These are phyloP conservation scores for Heliocidaris tuberculata DNA, from an alignment of 35 echinoderm and acorn worm species.

Conservation along the genomic window DNA sequence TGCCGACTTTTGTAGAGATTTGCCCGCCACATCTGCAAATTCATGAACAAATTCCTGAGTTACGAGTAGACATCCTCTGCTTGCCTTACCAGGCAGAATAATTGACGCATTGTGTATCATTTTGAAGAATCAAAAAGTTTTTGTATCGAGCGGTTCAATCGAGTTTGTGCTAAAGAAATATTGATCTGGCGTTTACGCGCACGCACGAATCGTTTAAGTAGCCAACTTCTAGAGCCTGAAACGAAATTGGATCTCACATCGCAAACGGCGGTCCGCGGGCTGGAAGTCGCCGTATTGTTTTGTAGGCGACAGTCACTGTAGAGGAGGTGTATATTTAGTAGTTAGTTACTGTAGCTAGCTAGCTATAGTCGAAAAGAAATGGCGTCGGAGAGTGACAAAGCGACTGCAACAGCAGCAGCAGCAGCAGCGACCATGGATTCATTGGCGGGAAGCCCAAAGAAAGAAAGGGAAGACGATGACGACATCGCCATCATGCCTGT, in stretches of 20 bases:
- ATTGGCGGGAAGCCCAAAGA: conserved; percentile 28
- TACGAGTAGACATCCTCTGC: neutral
- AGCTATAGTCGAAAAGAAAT: neutral
- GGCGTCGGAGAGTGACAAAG: neutral
- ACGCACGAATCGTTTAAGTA: neutral
- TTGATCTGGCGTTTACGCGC: neutral
- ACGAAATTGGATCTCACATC: neutral
- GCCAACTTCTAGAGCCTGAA: neutral
- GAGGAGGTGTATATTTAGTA: neutral
- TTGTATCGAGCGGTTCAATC: neutral
- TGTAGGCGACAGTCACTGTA: neutral
- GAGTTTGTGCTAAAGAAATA: neutral
- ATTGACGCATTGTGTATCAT: neutral
- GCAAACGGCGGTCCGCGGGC: neutral
- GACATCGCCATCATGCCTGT: neutral
- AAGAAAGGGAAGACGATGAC: neutral
- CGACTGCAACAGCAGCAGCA: neutral
- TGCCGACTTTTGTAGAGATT: neutral
- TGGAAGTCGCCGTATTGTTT: neutral
- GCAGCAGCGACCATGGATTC: neutral
- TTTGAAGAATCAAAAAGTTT: neutral
- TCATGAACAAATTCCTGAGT: neutral
- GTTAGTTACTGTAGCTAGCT: neutral
- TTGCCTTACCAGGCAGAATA: neutral
- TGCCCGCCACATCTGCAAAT: neutral